Evolutionary conservation across 2,113 vertebrate species (phyloP).

Genomic region (Crocuta crocuta): DNA sequence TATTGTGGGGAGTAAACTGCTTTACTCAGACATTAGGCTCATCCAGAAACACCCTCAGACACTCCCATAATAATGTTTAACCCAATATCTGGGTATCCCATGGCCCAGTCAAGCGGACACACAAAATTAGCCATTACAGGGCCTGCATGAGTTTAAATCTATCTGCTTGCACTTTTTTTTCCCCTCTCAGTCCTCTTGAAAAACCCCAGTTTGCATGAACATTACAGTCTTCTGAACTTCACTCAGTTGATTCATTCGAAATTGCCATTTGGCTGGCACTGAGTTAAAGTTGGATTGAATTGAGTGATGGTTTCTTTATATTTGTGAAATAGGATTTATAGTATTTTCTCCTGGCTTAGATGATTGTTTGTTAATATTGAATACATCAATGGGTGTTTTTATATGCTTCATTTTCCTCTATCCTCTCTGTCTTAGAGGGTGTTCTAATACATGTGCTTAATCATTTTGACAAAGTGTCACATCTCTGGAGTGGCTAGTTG

Average conservation of each 20-base stretch:
- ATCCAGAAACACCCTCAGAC: not conserved
- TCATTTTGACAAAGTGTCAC: constrained; percentile 6
- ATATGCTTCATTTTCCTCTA: not conserved
- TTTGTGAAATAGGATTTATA: not conserved
- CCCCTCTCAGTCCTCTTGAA: not conserved
- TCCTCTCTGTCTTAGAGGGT: not conserved
- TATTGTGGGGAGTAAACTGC: not conserved
- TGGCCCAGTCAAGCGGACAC: not conserved
- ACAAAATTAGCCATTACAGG: not conserved
- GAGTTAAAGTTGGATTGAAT: not conserved
- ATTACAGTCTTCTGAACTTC: constrained; percentile 2
- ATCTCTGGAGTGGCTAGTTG: not conserved
- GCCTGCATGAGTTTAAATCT: not conserved
- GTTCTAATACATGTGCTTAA: not conserved
- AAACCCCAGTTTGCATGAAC: not conserved
- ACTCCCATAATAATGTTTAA: not conserved
- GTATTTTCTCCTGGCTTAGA: constrained; percentile 22
- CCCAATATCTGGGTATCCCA: not conserved
- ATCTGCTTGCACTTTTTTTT: not conserved
- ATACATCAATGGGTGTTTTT: not conserved
- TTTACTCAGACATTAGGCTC: not conserved
- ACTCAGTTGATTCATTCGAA: not conserved
- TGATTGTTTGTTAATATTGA: not conserved
- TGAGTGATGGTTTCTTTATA: not conserved
- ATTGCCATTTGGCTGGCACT: not conserved